Conservation (phyloP, 2,888 invertebrate genomes). For the Petrolisthes cinctipes region DNA sequence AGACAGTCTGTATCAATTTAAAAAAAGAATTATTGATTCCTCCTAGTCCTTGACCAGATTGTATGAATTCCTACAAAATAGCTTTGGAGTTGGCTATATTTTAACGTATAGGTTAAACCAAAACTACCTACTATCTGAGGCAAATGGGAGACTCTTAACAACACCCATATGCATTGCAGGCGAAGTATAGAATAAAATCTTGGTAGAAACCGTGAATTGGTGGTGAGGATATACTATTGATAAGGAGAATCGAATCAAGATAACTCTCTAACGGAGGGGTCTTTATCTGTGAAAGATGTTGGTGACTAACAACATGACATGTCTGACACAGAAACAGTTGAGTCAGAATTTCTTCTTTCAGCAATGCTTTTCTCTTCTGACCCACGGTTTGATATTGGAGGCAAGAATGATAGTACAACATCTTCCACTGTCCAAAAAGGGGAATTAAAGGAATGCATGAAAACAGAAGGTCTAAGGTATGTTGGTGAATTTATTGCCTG, state of each 20-base stretch:
- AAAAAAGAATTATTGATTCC: slow-evolving; percentile 24
- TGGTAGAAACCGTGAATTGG: neutral
- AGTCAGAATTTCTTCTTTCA: neutral
- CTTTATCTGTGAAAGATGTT: too few relatives aligned
- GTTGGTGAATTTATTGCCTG: too few relatives aligned
- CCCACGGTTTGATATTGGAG: too few relatives aligned
- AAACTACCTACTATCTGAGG: neutral
- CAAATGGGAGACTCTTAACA: slow-evolving; percentile 19
- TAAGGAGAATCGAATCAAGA: too few relatives aligned
- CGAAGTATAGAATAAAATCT: slow-evolving; percentile 24
- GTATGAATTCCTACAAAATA: slow-evolving; percentile 17
- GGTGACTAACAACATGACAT: too few relatives aligned
- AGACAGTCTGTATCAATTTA: slow-evolving; percentile 17
- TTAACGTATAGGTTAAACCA: slow-evolving; percentile 17
- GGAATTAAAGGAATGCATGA: too few relatives aligned
- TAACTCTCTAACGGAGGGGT: too few relatives aligned
- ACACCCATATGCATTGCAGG: slow-evolving; percentile 9
- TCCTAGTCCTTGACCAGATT: slow-evolving; percentile 8
- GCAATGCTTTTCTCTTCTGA: too few relatives aligned
- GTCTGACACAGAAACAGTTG: too few relatives aligned
- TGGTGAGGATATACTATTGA: slow-evolving; percentile 4
- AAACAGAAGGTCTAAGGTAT: too few relatives aligned
- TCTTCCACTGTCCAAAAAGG: too few relatives aligned
- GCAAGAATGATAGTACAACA: too few relatives aligned
- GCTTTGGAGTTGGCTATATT: neutral